Conservation (phyloP, 1,140 invertebrate genomes). For the Apocrypta bakeri region DNA sequence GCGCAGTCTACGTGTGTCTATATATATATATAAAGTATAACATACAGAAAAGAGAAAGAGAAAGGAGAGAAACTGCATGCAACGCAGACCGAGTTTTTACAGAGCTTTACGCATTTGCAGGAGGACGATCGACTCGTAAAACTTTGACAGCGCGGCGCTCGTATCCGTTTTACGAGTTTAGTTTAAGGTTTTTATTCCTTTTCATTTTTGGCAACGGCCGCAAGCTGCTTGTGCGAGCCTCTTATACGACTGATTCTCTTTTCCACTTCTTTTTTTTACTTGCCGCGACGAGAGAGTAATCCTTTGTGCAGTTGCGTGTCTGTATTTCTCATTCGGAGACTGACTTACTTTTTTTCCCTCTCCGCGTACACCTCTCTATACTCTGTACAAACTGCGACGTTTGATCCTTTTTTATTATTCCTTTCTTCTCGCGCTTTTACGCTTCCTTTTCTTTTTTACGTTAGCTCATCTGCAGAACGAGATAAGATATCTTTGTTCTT, state of each 20-base stretch:
- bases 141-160: slow-evolving; percentile 43
- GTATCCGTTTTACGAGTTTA: slow-evolving; percentile 38
- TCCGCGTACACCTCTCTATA: background rate
- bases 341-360: background rate
- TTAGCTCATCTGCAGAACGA: background rate
- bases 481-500: background rate
- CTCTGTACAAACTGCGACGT: background rate
- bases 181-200: slow-evolving; percentile 38
- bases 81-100: slow-evolving; percentile 7
- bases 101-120: slow-evolving; percentile 21
- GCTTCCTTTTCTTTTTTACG: background rate
- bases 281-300: slow-evolving; percentile 1
- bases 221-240: background rate
- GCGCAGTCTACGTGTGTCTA: background rate
- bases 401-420: slow-evolving; percentile 17
- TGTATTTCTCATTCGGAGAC: background rate
- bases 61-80: background rate
- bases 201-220: slow-evolving; percentile 32
- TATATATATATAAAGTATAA: background rate
- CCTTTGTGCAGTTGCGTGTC: slow-evolving; percentile 2
- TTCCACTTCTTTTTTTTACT: background rate
- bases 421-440: slow-evolving; percentile 8
- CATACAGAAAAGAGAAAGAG: background rate
- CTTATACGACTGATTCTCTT: background rate
- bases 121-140: slow-evolving; percentile 42